Evolutionary conservation across 92 coral and sea anemone species (phyloP), one percentile per base, ranked within the genome.

Genomic region (Zoanthus sansibaricus): DNA sequence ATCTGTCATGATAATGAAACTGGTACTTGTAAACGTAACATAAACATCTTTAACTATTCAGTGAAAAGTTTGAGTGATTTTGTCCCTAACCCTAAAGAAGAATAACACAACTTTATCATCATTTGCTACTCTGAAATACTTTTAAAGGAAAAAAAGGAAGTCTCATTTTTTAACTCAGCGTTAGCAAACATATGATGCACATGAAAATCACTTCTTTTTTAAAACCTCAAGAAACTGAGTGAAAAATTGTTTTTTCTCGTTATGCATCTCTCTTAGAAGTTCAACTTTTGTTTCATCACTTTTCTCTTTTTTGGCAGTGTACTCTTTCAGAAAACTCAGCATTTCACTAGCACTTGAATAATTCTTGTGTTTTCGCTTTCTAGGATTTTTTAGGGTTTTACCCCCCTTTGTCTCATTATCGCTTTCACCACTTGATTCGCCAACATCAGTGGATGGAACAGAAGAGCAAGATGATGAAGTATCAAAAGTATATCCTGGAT

Each of bases 401-500:
- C 17, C 67, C 52, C 86, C 56, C 78, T 48, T 47, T 74, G 52
- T 51, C 20, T 78, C 83, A 5, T 44, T 77, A 68, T 78, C 78
- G 72, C 88, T 73, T 47, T 72, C 82, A n/a, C 59, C 80, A 73
- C 14, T 52, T 49, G 66, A 52, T 21, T 70, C 86, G 37, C 10
- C 69, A 59, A 59, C 18, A 59, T 59, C 66, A 62, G 69, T 62
- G 30, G 69, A 62, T 62, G 69, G 69, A 62, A 62, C 69, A 62
- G 69, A 62, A 62, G 69, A 62, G 11, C 20, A 59, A 59, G 66
- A 59, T 59, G 69, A 62, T 62, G 85, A 75, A 13, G 89, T 78
- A 64, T 90, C 95, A 90, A 90, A 71, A 4, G 93, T 90, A 71
- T 33, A 88, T 46, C 88, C 92, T 42, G 95, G 95, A 66, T 93